Evolutionary conservation across 2,888 invertebrate species (phyloP).

Genomic region (Argyra leucocephala): DNA sequence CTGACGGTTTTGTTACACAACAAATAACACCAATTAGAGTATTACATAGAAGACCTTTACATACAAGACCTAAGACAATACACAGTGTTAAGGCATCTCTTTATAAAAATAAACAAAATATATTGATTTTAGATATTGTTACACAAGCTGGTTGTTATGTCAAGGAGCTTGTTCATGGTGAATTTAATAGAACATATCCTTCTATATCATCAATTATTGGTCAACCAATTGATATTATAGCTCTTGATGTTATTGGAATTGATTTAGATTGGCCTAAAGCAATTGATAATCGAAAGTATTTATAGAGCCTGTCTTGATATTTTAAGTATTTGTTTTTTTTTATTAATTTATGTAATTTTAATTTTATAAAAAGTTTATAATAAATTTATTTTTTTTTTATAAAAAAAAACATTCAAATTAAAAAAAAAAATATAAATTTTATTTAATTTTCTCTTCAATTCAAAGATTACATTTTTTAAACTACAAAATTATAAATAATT

Average conservation of each 20-base stretch:
- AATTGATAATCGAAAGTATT: constrained; percentile 29
- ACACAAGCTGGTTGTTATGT: constrained; percentile 93
- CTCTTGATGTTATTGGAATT: constrained; percentile 75
- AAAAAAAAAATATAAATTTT: no score
- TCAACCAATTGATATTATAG: constrained; percentile 72
- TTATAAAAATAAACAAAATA: constrained; percentile 43
- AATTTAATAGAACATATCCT: constrained; percentile 81
- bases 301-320: background rate
- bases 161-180: constrained; percentile 95
- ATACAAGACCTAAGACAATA: constrained; percentile 57
- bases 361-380: no score
- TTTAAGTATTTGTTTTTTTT: no score
- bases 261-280: constrained; percentile 63
- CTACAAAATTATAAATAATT: no score
- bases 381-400: no score
- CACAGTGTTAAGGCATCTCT: constrained; percentile 53
- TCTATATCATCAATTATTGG: constrained; percentile 60
- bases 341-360: no score
- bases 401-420: no score
- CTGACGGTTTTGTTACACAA: constrained; percentile 48
- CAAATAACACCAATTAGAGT: constrained; percentile 89
- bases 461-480: no score
- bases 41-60: constrained; percentile 71
- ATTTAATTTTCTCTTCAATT: no score
- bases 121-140: constrained; percentile 56